Conservation (phyloP, 2,113 vertebrate genomes). For the Calyptommatus sinebrachiatus region DNA sequence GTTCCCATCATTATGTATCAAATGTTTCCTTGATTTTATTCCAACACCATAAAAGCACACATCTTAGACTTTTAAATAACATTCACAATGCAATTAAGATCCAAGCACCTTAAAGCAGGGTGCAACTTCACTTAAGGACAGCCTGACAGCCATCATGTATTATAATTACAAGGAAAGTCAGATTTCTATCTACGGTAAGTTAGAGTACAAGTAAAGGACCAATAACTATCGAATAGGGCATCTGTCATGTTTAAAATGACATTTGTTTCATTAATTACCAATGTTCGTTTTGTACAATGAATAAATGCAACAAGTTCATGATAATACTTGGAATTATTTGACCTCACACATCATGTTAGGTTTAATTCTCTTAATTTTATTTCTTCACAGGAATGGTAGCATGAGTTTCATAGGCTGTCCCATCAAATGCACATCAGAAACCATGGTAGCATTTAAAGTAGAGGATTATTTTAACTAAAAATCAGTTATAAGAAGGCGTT, state of each 20-base stretch:
- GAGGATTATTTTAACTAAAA: too few species aligned
- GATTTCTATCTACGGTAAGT: constrained; percentile 1
- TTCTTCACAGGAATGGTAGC: background rate
- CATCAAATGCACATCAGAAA: too few species aligned
- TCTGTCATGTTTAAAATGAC: constrained; percentile 4
- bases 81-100: background rate
- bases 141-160: background rate
- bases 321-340: too few species aligned
- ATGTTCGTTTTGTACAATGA: background rate
- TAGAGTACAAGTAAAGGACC: background rate
- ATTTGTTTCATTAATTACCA: background rate
- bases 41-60: constrained; percentile 10
- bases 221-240: background rate
- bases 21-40: constrained; percentile 19
- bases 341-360: background rate
- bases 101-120: background rate
- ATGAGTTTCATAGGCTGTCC: background rate
- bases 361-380: background rate
- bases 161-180: constrained; percentile 16
- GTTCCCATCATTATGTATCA: constrained; percentile 10
- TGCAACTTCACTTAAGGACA: background rate
- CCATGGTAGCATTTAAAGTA: too few species aligned
- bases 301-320: background rate
- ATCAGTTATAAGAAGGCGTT: too few species aligned
- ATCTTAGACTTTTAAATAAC: constrained; percentile 1